These are phyloP conservation scores for Eretmochelys imbricata DNA, from an alignment of 2,113 vertebrate species.

Conservation along the genomic window DNA sequence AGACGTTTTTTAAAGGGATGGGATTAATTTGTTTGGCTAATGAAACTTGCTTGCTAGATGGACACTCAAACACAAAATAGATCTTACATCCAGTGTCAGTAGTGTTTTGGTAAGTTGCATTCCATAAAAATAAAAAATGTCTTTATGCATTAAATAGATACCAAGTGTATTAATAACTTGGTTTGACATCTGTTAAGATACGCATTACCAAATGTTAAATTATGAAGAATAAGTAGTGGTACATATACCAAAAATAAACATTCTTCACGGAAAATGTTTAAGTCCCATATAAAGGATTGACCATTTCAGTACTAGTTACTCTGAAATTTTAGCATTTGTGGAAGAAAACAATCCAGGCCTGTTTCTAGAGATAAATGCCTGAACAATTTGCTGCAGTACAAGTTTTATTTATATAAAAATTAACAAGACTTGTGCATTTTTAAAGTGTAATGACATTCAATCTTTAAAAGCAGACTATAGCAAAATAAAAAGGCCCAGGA, in stretches of 20 bases:
- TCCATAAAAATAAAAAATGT: background rate
- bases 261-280: background rate
- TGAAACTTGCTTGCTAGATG: background rate
- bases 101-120: background rate
- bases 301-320: background rate
- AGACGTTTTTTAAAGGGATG: background rate
- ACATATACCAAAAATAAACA: background rate
- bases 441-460: constrained; percentile 37
- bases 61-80: background rate
- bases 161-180: background rate
- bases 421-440: constrained; percentile 41
- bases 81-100: background rate
- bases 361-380: background rate
- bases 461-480: constrained; percentile 64
- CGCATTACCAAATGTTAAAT: background rate
- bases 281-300: background rate
- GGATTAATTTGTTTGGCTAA: background rate
- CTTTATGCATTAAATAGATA: background rate
- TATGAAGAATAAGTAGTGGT: background rate
- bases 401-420: constrained; percentile 48
- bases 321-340: background rate
- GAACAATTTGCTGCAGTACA: fast-evolving
- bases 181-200: fast-evolving
- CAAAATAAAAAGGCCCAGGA: constrained; percentile 65
- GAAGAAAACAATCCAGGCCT: background rate